Percentiles rank a stretch among this genome's conserved stretches.
These are phyloP conservation scores for Perccottus glenii DNA, from an alignment of 2,113 vertebrate species.

Conservation along the genomic window DNA sequence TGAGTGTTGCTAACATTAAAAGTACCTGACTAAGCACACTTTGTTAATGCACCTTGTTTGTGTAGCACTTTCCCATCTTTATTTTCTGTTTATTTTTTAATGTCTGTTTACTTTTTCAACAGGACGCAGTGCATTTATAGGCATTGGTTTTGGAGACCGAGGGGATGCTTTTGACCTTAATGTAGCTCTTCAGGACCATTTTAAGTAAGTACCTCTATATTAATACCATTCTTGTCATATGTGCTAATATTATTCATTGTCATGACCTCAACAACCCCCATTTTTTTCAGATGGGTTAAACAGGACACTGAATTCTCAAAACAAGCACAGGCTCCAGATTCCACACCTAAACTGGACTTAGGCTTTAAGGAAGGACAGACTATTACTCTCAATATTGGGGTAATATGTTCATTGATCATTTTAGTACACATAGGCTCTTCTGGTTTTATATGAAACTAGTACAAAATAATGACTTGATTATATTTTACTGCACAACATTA, in stretches of 20 bases:
- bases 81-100: not conserved
- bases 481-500: not conserved
- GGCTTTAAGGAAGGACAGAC: slow-evolving; percentile 99
- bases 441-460: not conserved
- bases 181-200: slow-evolving; percentile 96
- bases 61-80: not conserved
- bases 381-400: slow-evolving; percentile 96
- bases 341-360: slow-evolving; percentile 90
- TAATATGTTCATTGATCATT: slow-evolving; percentile 52
- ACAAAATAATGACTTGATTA: not conserved
- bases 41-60: slow-evolving; percentile 4
- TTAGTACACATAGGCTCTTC: not conserved
- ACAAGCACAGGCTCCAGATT: slow-evolving; percentile 87
- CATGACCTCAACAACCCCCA: not conserved
- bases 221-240: not conserved
- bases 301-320: slow-evolving; percentile 90
- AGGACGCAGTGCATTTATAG: slow-evolving; percentile 97
- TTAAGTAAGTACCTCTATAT: slow-evolving; percentile 84
- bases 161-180: slow-evolving; percentile 99
- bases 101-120: slow-evolving; percentile 3
- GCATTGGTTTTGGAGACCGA: slow-evolving; percentile 93
- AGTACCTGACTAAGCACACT: slow-evolving; percentile 11
- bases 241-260: not conserved
- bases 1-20: slow-evolving; percentile 63
- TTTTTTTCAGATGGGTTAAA: slow-evolving; percentile 88